phyloP scores from a whole-genome alignment of 1,140 invertebrate species.

The Leptinotarsa defecta region DNA sequence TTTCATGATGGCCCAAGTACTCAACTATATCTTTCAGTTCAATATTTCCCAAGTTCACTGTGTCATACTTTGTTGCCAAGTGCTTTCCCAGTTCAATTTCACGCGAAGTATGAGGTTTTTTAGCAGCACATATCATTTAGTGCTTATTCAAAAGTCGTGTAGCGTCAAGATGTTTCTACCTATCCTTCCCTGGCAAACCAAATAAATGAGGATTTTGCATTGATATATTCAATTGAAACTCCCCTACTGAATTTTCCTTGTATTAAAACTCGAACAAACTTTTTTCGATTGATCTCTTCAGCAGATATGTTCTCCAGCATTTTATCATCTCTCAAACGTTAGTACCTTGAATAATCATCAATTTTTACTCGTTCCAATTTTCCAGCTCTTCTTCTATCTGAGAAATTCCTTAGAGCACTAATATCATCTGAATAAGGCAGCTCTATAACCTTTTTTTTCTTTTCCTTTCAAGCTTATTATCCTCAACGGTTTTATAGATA shows the following conservation, averaged over 20 bases:
- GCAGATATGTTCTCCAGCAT: background rate
- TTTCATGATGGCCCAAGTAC: constrained; percentile 10
- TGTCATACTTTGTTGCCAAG: background rate
- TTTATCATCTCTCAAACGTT: background rate
- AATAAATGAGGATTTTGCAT: constrained; percentile 6
- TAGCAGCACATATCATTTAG: background rate
- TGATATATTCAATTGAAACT: background rate
- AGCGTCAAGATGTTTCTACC: background rate
- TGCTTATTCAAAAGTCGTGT: background rate
- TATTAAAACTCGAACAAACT: background rate
- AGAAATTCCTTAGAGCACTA: background rate
- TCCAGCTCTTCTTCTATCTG: constrained; percentile 5
- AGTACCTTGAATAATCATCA: background rate
- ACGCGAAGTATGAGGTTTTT: background rate
- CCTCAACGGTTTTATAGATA: constrained; percentile 12
- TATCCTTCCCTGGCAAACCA: constrained; percentile 9
- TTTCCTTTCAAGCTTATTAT: constrained; percentile 6
- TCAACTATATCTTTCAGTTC: constrained; percentile 12
- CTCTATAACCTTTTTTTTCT: background rate
- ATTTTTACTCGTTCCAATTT: constrained; percentile 16
- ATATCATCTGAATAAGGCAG: background rate
- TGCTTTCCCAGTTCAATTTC: constrained; percentile 9
- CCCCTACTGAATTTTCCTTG: background rate
- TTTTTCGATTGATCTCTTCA: background rate
- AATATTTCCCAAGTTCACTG: constrained; percentile 1